These are phyloP conservation scores for Margaritifera margaritifera DNA, from an alignment of 2,888 invertebrate genomes.

Conservation along the genomic window DNA sequence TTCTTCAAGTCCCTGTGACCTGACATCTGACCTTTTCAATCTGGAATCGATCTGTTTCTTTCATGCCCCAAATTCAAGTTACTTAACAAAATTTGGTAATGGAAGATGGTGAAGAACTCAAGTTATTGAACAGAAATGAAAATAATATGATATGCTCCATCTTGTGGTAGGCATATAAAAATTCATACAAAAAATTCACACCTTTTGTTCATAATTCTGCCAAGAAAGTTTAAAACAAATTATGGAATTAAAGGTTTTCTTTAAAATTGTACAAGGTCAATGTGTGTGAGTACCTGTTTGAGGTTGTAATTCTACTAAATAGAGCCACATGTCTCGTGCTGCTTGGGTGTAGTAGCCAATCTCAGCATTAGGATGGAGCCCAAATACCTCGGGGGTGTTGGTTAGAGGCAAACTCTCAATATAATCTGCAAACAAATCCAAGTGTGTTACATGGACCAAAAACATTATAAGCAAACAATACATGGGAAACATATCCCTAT, in stretches of 20 bases:
- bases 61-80: no score
- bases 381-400: constrained; percentile 93
- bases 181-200: no score
- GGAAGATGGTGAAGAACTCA: no score
- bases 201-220: neutral
- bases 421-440: constrained; percentile 76
- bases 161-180: no score
- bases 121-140: no score
- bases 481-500: no score
- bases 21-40: no score
- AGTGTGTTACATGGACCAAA: neutral
- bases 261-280: neutral
- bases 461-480: neutral
- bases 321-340: constrained; percentile 88
- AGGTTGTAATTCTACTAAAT: constrained; percentile 90
- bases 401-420: constrained; percentile 87
- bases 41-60: no score
- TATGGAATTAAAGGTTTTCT: neutral
- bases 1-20: no score
- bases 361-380: constrained; percentile 94
- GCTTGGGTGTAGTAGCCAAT: constrained; percentile 94
- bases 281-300: constrained; percentile 81
- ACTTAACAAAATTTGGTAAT: no score
- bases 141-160: no score
- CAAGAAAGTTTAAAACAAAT: neutral